Conservation (phyloP, 2,888 invertebrate species). For the Tetheella fluctuosa region DNA sequence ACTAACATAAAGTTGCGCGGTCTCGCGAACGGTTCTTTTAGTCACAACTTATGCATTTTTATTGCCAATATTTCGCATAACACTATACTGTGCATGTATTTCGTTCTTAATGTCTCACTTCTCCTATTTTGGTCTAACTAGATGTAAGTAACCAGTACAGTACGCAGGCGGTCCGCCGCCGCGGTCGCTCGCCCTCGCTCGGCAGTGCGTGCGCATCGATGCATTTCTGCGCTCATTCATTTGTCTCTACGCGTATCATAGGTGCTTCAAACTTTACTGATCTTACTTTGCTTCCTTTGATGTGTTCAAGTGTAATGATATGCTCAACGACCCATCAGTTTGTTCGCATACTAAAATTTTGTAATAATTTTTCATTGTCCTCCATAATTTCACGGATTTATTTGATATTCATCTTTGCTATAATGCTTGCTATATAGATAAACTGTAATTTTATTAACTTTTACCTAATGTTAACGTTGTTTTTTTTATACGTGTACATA, state of each 20-base stretch:
- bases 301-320: constrained; percentile 75
- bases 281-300: constrained; percentile 71
- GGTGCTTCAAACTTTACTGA: constrained; percentile 55
- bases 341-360: constrained; percentile 45
- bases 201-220: constrained; percentile 29
- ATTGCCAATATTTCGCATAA: constrained; percentile 77
- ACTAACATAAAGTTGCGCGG: constrained; percentile 66
- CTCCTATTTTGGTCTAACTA: constrained; percentile 66
- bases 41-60: constrained; percentile 83
- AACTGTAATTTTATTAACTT: background rate
- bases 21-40: constrained; percentile 68
- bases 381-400: constrained; percentile 21
- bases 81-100: constrained; percentile 60
- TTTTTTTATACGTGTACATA: background rate
- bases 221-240: constrained; percentile 42
- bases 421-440: background rate
- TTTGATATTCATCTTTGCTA: background rate
- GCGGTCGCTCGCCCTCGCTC: background rate
- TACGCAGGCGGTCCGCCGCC: constrained; percentile 26
- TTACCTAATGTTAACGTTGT: background rate
- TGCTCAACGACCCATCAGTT: constrained; percentile 69
- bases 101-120: constrained; percentile 62
- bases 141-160: constrained; percentile 50
- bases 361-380: constrained; percentile 25
- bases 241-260: constrained; percentile 38